Percentiles rank a stretch among this genome's conserved stretches.
phyloP scores from a whole-genome alignment of 2,113 vertebrate genomes.

The Marmota flaviventris region DNA sequence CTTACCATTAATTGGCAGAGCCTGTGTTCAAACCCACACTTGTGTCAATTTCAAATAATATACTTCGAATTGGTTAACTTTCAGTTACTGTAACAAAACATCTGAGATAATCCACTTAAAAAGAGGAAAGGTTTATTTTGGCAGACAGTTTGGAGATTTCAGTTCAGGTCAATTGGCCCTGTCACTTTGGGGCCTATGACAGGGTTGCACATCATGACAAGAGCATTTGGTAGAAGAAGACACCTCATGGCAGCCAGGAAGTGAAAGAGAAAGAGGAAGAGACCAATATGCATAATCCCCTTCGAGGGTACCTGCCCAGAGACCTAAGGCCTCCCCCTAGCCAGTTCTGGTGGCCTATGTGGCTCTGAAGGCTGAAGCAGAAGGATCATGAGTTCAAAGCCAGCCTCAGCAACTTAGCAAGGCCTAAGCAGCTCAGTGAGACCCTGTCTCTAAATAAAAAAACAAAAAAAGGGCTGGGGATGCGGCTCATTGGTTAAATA shows the following conservation, averaged over 20 bases:
- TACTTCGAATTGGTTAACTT: neutral
- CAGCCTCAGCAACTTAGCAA: no score
- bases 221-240: neutral
- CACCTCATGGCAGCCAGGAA: neutral
- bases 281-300: neutral
- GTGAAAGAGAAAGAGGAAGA: neutral
- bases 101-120: neutral
- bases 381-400: no score
- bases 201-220: neutral
- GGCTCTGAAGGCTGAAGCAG: no score
- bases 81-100: neutral
- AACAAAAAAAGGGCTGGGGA: no score
- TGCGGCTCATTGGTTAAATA: no score
- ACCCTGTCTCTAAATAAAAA: no score
- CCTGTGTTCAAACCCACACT: neutral
- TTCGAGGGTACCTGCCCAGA: neutral
- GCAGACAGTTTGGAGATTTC: neutral
- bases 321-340: neutral
- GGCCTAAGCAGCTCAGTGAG: no score
- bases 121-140: neutral
- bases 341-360: no score
- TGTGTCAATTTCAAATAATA: conserved; percentile 14
- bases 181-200: neutral
- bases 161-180: neutral
- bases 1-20: neutral